Base-by-base conservation (phyloP, 2,113 vertebrate species). In the Scophthalmus maximus region DNA sequence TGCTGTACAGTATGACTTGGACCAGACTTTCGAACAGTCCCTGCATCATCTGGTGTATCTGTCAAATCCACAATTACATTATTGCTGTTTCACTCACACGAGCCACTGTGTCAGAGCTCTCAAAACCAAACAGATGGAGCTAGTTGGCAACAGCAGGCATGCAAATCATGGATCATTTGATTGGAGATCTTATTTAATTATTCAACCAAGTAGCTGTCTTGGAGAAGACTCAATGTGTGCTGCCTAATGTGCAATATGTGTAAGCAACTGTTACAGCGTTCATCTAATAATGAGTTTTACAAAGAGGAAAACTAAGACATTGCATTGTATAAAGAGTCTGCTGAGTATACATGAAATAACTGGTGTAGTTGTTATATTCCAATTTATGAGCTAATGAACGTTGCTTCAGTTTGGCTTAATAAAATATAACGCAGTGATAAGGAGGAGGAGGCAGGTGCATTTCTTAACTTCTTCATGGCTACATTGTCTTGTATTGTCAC, bases 121-220 rank as follows among this genome's bases (percentile, higher is more conserved):
- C 80, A 82, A 88, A 92, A 91, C 81, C 86, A 91, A 92, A 86
- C 92, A 93, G 92, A 93, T 93, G 92, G 92, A 93, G 88, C 88
- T 65, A 34, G 86, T 88, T 89, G 88, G 92, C 89, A 91, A 88
- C 92, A 93, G 91, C 92, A 85, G 85, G 87, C 88, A 89, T 87
- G 89, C 88, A 91, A 91, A 93, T 92, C 89, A 91, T 83, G 83
- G 79, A 88, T 91, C 90, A 91, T 91, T 91, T 88, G 85, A 90
- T 90, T 91, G 88, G 88, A 88, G 88, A 90, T 91, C 69, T 90
- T 84, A 88, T 91, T 92, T 87, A 92, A 90, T 92, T 92, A 91
- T 90, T 89, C 87, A 79, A 88, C 85, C 91, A 92, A 90, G 90
- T 87, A 79, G 86, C 83, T 61, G 60, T 90, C 79, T 92, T 88